Base-by-base conservation (phyloP, 2,113 vertebrate genomes). In the Neodon shergylaensis region DNA sequence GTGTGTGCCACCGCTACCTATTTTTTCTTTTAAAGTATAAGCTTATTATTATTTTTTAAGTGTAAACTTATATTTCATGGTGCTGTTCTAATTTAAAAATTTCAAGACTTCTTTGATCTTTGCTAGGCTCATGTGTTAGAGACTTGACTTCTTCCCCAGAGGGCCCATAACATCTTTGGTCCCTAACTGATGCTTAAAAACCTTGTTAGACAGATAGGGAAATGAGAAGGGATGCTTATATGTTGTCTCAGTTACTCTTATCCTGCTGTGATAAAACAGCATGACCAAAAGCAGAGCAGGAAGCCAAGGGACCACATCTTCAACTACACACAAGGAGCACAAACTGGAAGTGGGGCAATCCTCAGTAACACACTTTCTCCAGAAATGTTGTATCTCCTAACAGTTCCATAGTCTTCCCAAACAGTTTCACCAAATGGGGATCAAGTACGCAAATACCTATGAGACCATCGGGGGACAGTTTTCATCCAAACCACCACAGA, bases 21-120 rank as follows among this genome's bases (percentile, higher is more conserved):
- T 5, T 70, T 72, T 39, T n/a, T n/a, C 19, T 72, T n/a, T n/a
- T 70, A 36, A 73, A 39, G 52, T 17, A 13, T 42, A 84, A 79
- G 8, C 7, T 78, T 26, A 90, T 26, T 82, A 7, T 58, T 39
- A 28, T 65, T 42, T 84, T 83, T 61, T 16, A 63, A 84, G 58
- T 84, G 39, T 5, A 84, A 84, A 65, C 28, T 44, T 85, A 85
- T 33, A 7, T 88, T 94, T 96, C 61, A 90, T 90, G 76, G 39
- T 11, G 36, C 14, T 66, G 39, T 36, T 19, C 44, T 65, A 76
- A 63, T 78, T 7, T 73, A n/a, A 58, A 26, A 85, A 47, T 63
- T 10, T 74, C n/a, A 65, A 13, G 1, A 3, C 21, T 90, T 78
- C 47, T 90, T 93, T 87, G 70, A 74, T 87, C n/a, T 82, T 85